phyloP scores from a whole-genome alignment of 2,797 vertebrate species.

The Enteromius paludinosus region DNA sequence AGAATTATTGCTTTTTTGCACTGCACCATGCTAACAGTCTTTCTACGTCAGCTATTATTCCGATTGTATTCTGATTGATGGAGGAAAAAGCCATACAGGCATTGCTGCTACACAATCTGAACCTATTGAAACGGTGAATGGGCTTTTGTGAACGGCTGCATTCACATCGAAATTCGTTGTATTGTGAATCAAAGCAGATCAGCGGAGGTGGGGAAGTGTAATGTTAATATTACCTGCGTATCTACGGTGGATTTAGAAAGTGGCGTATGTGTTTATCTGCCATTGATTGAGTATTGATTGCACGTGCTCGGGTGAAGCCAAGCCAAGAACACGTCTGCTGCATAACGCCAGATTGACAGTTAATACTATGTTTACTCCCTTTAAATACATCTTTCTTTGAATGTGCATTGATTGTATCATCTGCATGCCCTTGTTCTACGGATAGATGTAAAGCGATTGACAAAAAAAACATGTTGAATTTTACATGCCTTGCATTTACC shows the following conservation, averaged over 20 bases:
- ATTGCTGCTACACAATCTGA: conserved; percentile 22
- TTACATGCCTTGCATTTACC: too few species aligned
- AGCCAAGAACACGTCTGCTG: conserved; percentile 19
- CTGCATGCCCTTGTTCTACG: not conserved
- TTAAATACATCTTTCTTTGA: not conserved
- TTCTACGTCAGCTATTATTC: conserved; percentile 6
- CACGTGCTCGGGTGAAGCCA: conserved; percentile 33
- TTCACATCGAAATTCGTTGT: conserved; percentile 29
- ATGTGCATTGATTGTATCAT: not conserved
- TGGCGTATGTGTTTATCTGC: conserved; percentile 56
- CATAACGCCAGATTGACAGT: not conserved
- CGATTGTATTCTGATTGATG: conserved; percentile 16
- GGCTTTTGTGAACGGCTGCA: conserved; percentile 36
- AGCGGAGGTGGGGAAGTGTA: conserved; percentile 18
- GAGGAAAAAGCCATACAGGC: not conserved
- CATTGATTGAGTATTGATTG: conserved; percentile 60
- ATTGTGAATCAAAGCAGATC: conserved; percentile 31
- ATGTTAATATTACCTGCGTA: conserved; percentile 51
- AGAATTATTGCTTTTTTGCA: conserved; percentile 4
- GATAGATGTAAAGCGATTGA: too few species aligned
- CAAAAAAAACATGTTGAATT: too few species aligned
- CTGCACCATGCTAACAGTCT: not conserved
- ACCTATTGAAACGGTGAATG: conserved; percentile 31
- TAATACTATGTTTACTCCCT: conserved; percentile 10
- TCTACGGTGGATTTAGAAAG: conserved; percentile 52